These are phyloP conservation scores for Stomatorhinus walkeri DNA, from an alignment of 2,797 vertebrate genomes.

Conservation along the genomic window DNA sequence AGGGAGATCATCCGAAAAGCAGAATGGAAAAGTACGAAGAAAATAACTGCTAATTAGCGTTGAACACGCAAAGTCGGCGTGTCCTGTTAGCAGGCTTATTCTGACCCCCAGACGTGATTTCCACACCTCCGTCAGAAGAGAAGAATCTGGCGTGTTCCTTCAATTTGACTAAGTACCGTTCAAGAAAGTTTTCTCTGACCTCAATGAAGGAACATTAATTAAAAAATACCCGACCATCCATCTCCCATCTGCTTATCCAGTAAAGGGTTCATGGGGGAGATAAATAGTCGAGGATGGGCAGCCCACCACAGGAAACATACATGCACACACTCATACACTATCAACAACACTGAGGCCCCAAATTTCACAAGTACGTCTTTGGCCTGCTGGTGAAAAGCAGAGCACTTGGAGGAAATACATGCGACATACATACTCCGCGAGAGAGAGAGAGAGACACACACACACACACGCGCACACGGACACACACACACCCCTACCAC, in stretches of 20 bases:
- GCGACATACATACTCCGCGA: background rate
- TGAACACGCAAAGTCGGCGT: background rate
- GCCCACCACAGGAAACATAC: background rate
- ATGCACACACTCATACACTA: background rate
- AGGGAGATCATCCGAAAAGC: background rate
- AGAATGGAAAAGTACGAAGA: background rate
- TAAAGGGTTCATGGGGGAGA: background rate
- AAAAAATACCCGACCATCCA: background rate
- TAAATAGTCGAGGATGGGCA: background rate
- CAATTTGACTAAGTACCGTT: background rate
- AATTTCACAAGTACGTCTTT: background rate
- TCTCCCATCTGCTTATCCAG: background rate
- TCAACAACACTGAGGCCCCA: background rate
- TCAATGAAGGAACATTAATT: constrained; percentile 4
- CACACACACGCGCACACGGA: background rate
- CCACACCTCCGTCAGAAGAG: background rate
- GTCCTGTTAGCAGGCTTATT: background rate
- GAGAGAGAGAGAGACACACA: background rate
- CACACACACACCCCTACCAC: background rate
- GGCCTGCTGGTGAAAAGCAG: background rate
- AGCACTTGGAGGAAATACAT: background rate
- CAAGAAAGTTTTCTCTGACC: background rate
- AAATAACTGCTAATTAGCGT: constrained; percentile 19
- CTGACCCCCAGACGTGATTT: background rate
- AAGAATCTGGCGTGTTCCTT: constrained; percentile 5